Evolutionary conservation across 2,797 vertebrate genomes (phyloP), one percentile per base, ranked within the genome.

Genomic region (Cryptoprocta ferox): DNA sequence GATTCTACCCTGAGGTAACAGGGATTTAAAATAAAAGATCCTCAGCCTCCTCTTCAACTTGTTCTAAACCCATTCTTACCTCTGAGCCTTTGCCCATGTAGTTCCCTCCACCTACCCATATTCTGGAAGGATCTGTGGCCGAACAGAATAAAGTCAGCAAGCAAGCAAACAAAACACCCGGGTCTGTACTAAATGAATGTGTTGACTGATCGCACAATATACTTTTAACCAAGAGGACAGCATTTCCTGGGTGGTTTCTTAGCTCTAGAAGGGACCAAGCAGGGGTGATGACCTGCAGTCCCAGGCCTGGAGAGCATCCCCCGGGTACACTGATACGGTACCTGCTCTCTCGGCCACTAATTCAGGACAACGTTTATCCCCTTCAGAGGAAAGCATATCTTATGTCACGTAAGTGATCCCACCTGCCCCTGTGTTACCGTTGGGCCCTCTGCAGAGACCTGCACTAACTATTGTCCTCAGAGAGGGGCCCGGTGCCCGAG

Each of bases 361-460:
- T 37, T 28, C 68, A 78, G 70, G n/a, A 65, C 37, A 37, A 16
- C 0, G 0, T n/a, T 73, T n/a, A 61, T 39, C 63, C 53, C 39
- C 32, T 50, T n/a, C 45, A 61, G 91, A 73, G 61, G 63, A 80
- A 91, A 75, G 81, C 21, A 3, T 50, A 76, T 94, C 89, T 73
- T 68, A 50, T 78, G n/a, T 66, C 73, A 63, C n/a, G 88, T 56
- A 95, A 95, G 80, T 2, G 32, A 94, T 76, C 68, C 66, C 92
- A n/a, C 65, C 26, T 24, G 45, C 12, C 35, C 66, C 89, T 65
- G 71, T 11, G 15, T 91, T 63, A 68, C 65, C 1, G 0, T 48
- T 32, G 7, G 45, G 48, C 26, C 59, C 50, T 92, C 35, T 39
- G 71, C 66, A 48, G 50, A 65, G 70, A 42, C 45, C 66, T 50